phyloP scores from a whole-genome alignment of 1,140 invertebrate genomes.

The Euglossa dilemma region DNA sequence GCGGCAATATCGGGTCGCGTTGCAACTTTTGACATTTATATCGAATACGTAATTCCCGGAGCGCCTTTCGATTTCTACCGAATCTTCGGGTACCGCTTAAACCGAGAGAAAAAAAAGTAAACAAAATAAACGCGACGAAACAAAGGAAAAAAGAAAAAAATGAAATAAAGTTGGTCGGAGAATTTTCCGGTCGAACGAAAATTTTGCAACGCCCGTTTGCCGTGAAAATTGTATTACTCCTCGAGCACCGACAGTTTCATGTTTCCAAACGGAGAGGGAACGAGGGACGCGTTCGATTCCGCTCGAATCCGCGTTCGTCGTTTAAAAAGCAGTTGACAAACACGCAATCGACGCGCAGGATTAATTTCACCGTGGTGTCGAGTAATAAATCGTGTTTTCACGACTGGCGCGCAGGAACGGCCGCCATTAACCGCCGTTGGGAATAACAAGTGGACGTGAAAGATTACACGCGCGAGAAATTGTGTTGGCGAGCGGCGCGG shows the following conservation, averaged over 20 bases:
- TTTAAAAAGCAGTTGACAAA: constrained; percentile 24
- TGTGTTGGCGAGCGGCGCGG: not conserved
- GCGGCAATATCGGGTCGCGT: not conserved
- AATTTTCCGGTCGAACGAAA: not conserved
- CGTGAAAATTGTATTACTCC: too few relatives aligned
- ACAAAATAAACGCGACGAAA: too few relatives aligned
- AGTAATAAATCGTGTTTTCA: constrained; percentile 35
- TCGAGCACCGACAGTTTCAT: not conserved
- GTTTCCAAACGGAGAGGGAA: not conserved
- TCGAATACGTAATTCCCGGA: too few relatives aligned
- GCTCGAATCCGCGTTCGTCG: not conserved
- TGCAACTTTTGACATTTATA: too few relatives aligned
- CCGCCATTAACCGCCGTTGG: constrained; percentile 13
- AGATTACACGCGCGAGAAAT: constrained; percentile 39
- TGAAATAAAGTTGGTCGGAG: not conserved
- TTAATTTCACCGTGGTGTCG: constrained; percentile 38
- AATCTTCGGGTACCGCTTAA: too few relatives aligned
- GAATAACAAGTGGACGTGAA: constrained; percentile 28
- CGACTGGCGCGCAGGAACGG: constrained; percentile 1
- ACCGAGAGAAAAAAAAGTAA: not conserved
- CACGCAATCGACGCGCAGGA: constrained; percentile 25
- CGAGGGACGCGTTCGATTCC: not conserved
- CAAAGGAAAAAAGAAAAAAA: not conserved
- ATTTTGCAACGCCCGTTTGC: not conserved
- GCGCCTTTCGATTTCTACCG: too few relatives aligned